A percentile compares a stretch with the other conserved stretches of the same genome.
phyloP scores from a whole-genome alignment of 2,888 invertebrate species.

The Trichogramma evanescens region DNA sequence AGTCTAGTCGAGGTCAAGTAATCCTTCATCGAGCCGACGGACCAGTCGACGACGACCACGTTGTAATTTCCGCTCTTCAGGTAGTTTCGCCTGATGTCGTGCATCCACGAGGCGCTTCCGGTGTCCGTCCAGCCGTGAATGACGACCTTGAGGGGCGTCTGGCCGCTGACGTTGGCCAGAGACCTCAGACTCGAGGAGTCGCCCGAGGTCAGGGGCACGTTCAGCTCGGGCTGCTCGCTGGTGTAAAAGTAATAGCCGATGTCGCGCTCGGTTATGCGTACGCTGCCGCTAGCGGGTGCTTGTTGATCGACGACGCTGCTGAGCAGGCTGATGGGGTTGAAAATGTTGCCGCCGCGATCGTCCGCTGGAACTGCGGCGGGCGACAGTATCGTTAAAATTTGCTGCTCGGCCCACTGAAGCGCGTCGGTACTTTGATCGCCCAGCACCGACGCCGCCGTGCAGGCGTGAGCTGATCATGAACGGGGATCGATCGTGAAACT shows the following conservation, averaged over 20 bases:
- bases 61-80: constrained; percentile 46
- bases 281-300: background rate
- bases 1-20: constrained; percentile 32
- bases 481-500: no score
- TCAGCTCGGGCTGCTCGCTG: constrained; percentile 25
- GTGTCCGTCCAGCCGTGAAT: constrained; percentile 50
- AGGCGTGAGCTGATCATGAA: no score
- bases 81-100: constrained; percentile 44
- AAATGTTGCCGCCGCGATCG: background rate
- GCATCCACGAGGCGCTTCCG: constrained; percentile 35
- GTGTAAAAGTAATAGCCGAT: constrained; percentile 34
- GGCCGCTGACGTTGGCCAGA: constrained; percentile 26
- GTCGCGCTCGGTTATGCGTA: constrained; percentile 21
- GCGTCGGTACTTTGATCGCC: background rate
- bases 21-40: constrained; percentile 31
- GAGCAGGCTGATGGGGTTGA: background rate
- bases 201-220: constrained; percentile 24
- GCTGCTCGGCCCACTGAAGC: background rate
- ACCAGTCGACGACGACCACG: constrained; percentile 52
- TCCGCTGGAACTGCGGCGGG: no score
- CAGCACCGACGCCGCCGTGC: no score
- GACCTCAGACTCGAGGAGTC: constrained; percentile 24
- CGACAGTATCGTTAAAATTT: background rate
- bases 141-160: constrained; percentile 41
- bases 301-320: background rate